phyloP scores from a whole-genome alignment of 2,888 invertebrate genomes.

The Nyleta sp. region DNA sequence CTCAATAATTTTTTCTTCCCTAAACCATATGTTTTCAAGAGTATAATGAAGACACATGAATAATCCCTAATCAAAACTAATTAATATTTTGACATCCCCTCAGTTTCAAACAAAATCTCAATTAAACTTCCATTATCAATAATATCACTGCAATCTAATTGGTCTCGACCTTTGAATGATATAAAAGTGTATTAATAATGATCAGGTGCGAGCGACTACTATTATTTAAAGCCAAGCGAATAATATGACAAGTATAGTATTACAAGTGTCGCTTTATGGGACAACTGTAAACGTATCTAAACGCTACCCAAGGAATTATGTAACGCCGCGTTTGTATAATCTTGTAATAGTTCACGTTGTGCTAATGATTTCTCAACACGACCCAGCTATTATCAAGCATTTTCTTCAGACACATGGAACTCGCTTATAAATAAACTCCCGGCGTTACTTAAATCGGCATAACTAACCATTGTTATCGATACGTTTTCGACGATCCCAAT shows the following conservation, averaged over 20 bases:
- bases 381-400: slow-evolving; percentile 45
- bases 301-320: slow-evolving; percentile 39
- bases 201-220: slow-evolving; percentile 6
- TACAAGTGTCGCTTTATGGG: slow-evolving; percentile 47
- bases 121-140: no score
- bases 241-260: slow-evolving; percentile 44
- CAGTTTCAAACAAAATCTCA: no score
- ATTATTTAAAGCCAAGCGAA: slow-evolving; percentile 24
- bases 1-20: no score
- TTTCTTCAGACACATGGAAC: slow-evolving; percentile 41
- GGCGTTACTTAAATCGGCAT: slow-evolving; percentile 31
- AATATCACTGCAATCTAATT: no score
- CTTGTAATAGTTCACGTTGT: slow-evolving; percentile 54
- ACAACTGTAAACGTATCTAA: slow-evolving; percentile 49
- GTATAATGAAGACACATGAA: no score
- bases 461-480: slow-evolving; percentile 8
- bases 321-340: slow-evolving; percentile 55
- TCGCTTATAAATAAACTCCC: slow-evolving; percentile 37
- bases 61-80: no score
- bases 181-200: slow-evolving; percentile 2
- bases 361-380: slow-evolving; percentile 58
- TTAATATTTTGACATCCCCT: no score
- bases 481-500: slow-evolving; percentile 26
- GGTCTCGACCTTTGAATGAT: slow-evolving; percentile 9
- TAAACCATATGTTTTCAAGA: no score